Percentiles rank a stretch among this genome's conserved stretches.
Evolutionary conservation across 2,797 vertebrate genomes (phyloP).

Genomic region (Limosa lapponica): DNA sequence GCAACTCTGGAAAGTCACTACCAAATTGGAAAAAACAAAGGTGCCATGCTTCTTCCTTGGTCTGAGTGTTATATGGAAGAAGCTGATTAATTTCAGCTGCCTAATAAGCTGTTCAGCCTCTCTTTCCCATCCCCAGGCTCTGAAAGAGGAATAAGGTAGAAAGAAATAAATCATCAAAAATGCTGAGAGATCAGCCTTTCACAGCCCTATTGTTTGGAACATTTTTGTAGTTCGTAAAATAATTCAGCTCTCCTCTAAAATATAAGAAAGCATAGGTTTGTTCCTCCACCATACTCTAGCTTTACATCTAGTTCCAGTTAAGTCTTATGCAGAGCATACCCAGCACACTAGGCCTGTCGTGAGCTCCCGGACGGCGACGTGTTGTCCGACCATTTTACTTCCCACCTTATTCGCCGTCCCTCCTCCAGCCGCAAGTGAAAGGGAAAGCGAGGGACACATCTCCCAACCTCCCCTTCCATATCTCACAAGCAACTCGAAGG

Average conservation of each 20-base stretch:
- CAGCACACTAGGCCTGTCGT: not conserved
- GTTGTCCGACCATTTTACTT: not conserved
- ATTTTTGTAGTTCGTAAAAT: not conserved
- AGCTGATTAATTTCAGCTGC: not conserved
- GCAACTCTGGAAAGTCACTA: not conserved
- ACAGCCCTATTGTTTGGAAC: not conserved
- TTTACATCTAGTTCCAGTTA: not conserved
- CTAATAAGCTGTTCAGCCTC: not conserved
- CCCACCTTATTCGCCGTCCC: not conserved
- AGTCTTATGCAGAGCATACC: accelerated
- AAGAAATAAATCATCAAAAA: not conserved
- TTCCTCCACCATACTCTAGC: not conserved
- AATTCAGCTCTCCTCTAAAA: not conserved
- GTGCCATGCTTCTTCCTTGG: not conserved
- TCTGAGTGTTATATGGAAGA: not conserved
- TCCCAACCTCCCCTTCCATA: not conserved
- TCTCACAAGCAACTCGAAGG: not conserved
- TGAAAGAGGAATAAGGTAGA: not conserved
- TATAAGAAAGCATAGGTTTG: no score
- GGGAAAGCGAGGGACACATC: not conserved
- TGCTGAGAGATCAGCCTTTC: not conserved
- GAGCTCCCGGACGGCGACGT: not conserved
- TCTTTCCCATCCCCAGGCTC: not conserved
- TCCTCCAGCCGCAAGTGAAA: not conserved
- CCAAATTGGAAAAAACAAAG: not conserved